Conservation (phyloP, 1,140 invertebrate genomes). For the Apis cerana region DNA sequence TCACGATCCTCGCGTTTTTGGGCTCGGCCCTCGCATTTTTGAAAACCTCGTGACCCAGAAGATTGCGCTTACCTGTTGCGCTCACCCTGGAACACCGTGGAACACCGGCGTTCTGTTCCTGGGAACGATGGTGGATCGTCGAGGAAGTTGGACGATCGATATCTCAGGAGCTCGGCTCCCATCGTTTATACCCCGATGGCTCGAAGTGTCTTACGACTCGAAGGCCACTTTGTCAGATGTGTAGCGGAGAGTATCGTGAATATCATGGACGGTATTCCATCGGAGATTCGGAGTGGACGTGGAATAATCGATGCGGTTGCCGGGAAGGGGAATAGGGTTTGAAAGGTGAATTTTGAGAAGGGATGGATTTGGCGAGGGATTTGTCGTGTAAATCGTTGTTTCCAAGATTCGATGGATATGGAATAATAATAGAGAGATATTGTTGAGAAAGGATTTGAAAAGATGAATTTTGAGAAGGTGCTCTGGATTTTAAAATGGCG, state of each 20-base stretch:
- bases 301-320: background rate
- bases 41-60: background rate
- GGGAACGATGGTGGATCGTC: background rate
- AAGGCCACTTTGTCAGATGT: conserved; percentile 1
- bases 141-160: conserved; percentile 12
- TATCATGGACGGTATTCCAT: background rate
- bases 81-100: too few relatives aligned
- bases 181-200: background rate
- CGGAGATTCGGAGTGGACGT: background rate
- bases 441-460: background rate
- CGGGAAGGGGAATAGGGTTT: too few relatives aligned
- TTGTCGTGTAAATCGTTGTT: background rate
- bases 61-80: conserved; percentile 34
- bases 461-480: background rate
- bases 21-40: too few relatives aligned
- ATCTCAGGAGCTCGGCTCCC: background rate
- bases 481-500: too few relatives aligned
- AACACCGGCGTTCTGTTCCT: too few relatives aligned
- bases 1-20: background rate
- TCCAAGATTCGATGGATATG: too few relatives aligned
- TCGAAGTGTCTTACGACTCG: background rate
- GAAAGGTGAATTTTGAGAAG: background rate
- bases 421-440: background rate
- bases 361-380: background rate
- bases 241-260: background rate